Percentiles rank a stretch among this genome's conserved stretches.
Evolutionary conservation across 2,888 invertebrate species (phyloP).

Genomic region (Exocentrus adspersus): DNA sequence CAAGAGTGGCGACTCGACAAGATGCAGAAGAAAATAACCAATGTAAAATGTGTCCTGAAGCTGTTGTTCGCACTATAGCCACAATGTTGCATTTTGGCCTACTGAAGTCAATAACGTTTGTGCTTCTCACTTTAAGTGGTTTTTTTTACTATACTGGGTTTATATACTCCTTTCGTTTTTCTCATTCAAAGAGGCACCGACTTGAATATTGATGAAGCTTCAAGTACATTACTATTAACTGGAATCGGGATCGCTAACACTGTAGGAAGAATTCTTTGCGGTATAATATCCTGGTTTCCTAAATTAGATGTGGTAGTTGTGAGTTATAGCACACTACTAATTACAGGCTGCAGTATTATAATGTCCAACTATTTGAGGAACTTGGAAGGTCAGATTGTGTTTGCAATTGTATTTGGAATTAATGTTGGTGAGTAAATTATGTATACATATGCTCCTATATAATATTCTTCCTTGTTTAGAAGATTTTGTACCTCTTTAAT

Average conservation of each 20-base stretch:
- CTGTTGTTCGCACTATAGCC: slow-evolving; percentile 52
- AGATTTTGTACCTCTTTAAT: too few species aligned
- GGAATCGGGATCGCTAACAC: slow-evolving; percentile 81
- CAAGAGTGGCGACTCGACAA: slow-evolving; percentile 64
- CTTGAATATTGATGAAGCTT: slow-evolving; percentile 61
- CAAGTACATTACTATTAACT: slow-evolving; percentile 71
- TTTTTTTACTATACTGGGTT: slow-evolving; percentile 78
- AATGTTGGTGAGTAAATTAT: slow-evolving; percentile 69
- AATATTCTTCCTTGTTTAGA: too few species aligned
- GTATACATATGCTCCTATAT: too few species aligned
- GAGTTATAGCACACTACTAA: slow-evolving; percentile 72
- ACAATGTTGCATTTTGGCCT: slow-evolving; percentile 56
- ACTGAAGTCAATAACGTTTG: slow-evolving; percentile 50
- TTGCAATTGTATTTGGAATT: slow-evolving; percentile 72
- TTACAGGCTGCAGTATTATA: slow-evolving; percentile 72
- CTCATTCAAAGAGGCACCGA: slow-evolving; percentile 67
- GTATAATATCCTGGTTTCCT: slow-evolving; percentile 69
- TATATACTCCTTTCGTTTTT: slow-evolving; percentile 83
- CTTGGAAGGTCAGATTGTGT: slow-evolving; percentile 68
- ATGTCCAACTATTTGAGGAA: slow-evolving; percentile 60
- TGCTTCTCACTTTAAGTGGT: slow-evolving; percentile 63
- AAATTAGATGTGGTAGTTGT: slow-evolving; percentile 72
- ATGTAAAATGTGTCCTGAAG: slow-evolving; percentile 60
- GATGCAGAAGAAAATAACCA: slow-evolving; percentile 62
- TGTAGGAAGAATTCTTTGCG: slow-evolving; percentile 73